Evolutionary conservation across 2,888 invertebrate species (phyloP).

Genomic region (Seira ritae): DNA sequence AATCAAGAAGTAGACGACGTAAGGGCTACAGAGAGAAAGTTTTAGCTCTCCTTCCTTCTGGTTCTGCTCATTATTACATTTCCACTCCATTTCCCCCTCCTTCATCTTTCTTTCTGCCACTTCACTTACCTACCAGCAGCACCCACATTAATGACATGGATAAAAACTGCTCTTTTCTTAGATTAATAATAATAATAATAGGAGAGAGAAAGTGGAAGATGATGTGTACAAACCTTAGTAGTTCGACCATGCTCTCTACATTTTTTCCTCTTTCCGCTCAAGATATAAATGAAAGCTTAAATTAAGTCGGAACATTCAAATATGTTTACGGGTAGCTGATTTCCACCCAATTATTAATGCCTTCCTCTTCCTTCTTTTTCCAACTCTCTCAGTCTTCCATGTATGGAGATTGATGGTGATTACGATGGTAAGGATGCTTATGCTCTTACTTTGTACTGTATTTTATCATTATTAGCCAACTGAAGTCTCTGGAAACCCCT

Average conservation of each 20-base stretch:
- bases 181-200: slow-evolving; percentile 19
- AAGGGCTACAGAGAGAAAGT: not conserved
- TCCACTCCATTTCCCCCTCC: slow-evolving; percentile 48
- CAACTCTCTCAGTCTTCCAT: not conserved
- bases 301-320: slow-evolving; percentile 13
- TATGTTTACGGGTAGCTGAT: slow-evolving; percentile 16
- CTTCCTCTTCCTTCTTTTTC: not conserved
- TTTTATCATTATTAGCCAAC: too few relatives aligned
- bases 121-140: slow-evolving; percentile 7
- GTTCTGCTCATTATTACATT: slow-evolving; percentile 22
- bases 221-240: not conserved
- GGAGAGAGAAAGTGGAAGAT: not conserved
- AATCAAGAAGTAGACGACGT: not conserved
- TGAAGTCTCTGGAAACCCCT: too few relatives aligned
- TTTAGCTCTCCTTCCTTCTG: not conserved
- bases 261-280: not conserved
- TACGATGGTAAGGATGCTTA: not conserved
- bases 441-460: not conserved
- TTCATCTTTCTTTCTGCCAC: slow-evolving; percentile 35
- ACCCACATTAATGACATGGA: slow-evolving; percentile 15
- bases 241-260: not conserved
- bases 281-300: not conserved
- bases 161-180: not conserved
- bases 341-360: slow-evolving; percentile 7
- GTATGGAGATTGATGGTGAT: slow-evolving; percentile 7